Base-by-base conservation (phyloP, 2,888 invertebrate genomes). In the Drosophila emarginata region DNA sequence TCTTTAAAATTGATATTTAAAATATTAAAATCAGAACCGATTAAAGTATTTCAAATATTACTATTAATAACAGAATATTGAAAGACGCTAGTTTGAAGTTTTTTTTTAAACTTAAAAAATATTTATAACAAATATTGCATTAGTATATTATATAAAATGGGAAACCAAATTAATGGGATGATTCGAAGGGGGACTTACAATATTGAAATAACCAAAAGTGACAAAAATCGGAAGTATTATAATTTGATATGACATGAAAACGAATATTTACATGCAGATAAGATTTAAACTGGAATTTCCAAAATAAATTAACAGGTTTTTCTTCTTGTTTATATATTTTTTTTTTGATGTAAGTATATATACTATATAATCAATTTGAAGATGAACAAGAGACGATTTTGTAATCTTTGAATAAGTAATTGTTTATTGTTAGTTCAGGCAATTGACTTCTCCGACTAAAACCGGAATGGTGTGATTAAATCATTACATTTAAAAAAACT, bases 211-310 rank as follows among this genome's bases (percentile, higher is more conserved):
- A 45, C 14, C 45, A 53, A 28, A 53, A 28, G n/a, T 28, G 14
- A 18, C n/a, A 52, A 12, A n/a, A 26, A 52, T 45, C 45, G 45
- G 45, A 45, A 45, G 45, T 45, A 45, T 45, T 45, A 11, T 45
- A 45, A 45, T 45, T 45, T 45, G 45, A 45, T 45, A 45, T 12
- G 45, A 21, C 18, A 45, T 45, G 45, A 45, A 45, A 14, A 3
- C 4, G 36, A 40, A 52, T 36, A 45, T 7, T 11, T 36, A 18
- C 4, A 26, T 11, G 14, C 40, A 53, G 71, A 58, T 39, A 26
- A 67, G 53, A 32, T 18, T 15, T 18, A 39, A 70, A 69, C 69
- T 57, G 70, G 26, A 57, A 60, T 11, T 64, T 60, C 53, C 59
- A 50, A 32, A 64, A 57, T 60, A 72, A 70, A 45, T 45, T 7